Base-by-base conservation (phyloP, 2,113 vertebrate genomes). In the Lynx canadensis region DNA sequence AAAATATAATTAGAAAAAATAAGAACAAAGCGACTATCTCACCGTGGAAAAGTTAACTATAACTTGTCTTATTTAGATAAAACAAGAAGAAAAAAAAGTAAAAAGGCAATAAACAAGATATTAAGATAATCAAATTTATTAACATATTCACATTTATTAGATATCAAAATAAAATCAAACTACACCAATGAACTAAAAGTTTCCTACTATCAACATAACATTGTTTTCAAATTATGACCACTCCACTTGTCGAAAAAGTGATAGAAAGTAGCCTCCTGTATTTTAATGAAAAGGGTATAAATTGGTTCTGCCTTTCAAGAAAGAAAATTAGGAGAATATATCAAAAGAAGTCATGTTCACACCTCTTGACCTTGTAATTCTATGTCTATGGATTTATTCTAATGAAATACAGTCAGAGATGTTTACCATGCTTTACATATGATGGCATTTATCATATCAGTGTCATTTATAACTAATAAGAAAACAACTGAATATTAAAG, bases 271-370 rank as follows among this genome's bases (percentile, higher is more conserved):
- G 3, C 23, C 6, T 29, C 14, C 29, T 71, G 6, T 55, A 76
- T 82, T 78, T 96, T 87, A 88, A 88, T 83, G 76, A 88, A 82
- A 82, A 15, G 2, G 52, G 3, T 85, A 0, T 57, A 94, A 69
- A 71, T 84, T 89, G 55, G 55, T 73, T 81, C 91, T 95, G 97
- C 95, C 97, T 98, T 48, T 92, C 69, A 97, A 98, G 84, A 78
- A 95, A 92, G 15, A 45, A 94, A 92, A 92, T 89, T 89, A 85
- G 36, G 27, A 73, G 55, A 94, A 80, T 89, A 80, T 69, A 85
- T 88, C 87, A 94, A 94, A 73, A 23, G 33, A 38, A 86, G 55
- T 60, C 57, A n/a, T 66, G 25, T 2, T 38, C 78, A 69, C 0
- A 89, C 2, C n/a, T 96, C 52, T 78, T 92, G 36, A 73, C 55